phyloP scores from a whole-genome alignment of 2,888 invertebrate species.

The Zhengitettix transpicula region DNA sequence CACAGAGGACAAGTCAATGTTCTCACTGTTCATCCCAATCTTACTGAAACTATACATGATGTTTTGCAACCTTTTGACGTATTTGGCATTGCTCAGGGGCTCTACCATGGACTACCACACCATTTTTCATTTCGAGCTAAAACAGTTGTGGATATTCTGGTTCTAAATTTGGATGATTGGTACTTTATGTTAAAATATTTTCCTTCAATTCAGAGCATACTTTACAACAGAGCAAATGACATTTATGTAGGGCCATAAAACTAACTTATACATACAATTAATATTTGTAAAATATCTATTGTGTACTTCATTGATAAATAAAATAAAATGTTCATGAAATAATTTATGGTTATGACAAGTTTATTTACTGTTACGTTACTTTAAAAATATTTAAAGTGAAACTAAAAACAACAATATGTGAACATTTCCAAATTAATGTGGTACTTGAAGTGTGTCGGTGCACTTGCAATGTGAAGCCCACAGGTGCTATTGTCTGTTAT shows the following conservation, averaged over 20 bases:
- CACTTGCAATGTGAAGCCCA: too few species aligned
- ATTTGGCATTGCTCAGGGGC: constrained; percentile 1
- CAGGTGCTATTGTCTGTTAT: too few species aligned
- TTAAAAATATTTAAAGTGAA: too few species aligned
- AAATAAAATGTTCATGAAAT: too few species aligned
- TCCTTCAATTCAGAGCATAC: background rate
- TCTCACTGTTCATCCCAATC: background rate
- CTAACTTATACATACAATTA: too few species aligned
- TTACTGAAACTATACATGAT: background rate
- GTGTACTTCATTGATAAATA: too few species aligned
- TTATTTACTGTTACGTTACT: too few species aligned
- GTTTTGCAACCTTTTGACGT: background rate
- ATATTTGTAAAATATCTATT: too few species aligned
- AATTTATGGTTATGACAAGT: too few species aligned
- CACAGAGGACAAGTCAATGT: constrained; percentile 16
- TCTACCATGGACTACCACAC: background rate
- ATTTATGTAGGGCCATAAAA: background rate
- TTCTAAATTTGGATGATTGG: background rate
- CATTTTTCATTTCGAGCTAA: background rate
- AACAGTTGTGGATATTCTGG: background rate
- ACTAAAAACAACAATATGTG: too few species aligned
- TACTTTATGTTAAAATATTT: background rate
- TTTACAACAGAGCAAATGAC: background rate
- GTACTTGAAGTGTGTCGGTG: too few species aligned
- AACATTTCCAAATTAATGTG: too few species aligned